Conservation (phyloP, 2,888 invertebrate genomes). For the Glaucopsyche alexis region DNA sequence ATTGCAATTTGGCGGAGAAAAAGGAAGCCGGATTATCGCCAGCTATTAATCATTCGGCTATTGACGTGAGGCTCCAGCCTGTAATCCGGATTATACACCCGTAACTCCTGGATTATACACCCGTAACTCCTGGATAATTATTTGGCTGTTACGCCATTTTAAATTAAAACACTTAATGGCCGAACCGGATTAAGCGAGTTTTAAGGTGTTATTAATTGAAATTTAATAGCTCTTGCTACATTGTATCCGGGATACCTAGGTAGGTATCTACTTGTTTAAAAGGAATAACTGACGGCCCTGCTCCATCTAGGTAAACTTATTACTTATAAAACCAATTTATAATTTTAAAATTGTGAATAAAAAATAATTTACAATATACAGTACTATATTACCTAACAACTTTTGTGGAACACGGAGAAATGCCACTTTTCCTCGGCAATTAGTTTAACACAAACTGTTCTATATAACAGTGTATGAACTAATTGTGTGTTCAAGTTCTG, state of each 20-base stretch:
- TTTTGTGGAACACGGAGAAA: not conserved
- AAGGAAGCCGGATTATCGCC: conserved; percentile 57
- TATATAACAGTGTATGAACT: not conserved
- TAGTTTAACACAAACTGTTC: not conserved
- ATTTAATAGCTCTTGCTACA: not conserved
- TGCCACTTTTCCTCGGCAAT: conserved; percentile 7
- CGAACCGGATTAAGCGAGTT: not conserved
- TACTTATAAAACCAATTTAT: too few relatives aligned
- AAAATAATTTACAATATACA: too few relatives aligned
- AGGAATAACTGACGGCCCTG: too few relatives aligned
- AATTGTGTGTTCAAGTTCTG: not conserved
- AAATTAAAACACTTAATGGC: not conserved
- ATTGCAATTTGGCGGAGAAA: conserved; percentile 45
- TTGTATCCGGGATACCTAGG: not conserved
- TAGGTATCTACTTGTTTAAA: not conserved
- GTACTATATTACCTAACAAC: not conserved
- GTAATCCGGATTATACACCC: conserved; percentile 53
- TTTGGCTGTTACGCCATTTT: conserved; percentile 34
- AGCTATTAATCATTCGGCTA: conserved; percentile 65
- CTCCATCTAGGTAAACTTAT: too few relatives aligned
- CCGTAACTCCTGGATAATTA: conserved; percentile 42
- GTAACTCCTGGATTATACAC: conserved; percentile 46
- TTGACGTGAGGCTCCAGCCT: conserved; percentile 50
- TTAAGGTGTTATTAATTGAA: not conserved
- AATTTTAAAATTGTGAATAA: too few relatives aligned